A percentile compares a stretch with the other conserved stretches of the same genome.
These are phyloP conservation scores for Corythornis vintsioides DNA, from an alignment of 2,113 vertebrate species.

Conservation along the genomic window DNA sequence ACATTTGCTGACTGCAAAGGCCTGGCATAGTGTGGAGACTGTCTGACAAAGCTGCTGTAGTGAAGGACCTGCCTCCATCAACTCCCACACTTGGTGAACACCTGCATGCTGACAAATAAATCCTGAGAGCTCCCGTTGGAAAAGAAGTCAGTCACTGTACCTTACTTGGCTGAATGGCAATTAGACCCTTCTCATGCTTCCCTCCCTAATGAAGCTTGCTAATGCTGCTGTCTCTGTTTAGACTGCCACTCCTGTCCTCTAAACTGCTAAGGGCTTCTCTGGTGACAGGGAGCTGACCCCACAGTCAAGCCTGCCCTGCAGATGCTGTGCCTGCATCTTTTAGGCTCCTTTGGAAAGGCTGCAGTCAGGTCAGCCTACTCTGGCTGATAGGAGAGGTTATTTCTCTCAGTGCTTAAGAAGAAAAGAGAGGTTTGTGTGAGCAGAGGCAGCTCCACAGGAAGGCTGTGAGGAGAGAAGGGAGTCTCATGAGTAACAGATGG, in stretches of 20 bases:
- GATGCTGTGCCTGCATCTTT: not conserved
- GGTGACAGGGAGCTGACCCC: not conserved
- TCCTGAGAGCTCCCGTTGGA: slow-evolving; percentile 17
- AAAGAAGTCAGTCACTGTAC: not conserved
- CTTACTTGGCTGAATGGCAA: not conserved
- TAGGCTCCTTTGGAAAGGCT: not conserved
- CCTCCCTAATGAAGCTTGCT: not conserved
- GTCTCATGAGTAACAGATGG: slow-evolving; percentile 36
- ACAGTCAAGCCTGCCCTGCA: not conserved
- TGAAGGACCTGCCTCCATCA: not conserved
- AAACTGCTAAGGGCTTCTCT: not conserved
- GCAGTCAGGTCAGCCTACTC: not conserved
- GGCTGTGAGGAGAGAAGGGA: not conserved
- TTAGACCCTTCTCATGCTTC: not conserved
- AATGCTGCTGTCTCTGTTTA: not conserved
- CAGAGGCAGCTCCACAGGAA: not conserved
- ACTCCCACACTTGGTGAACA: not conserved
- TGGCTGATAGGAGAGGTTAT: not conserved
- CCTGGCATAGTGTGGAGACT: not conserved
- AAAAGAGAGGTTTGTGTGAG: not conserved
- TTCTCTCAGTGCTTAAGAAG: not conserved
- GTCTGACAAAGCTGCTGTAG: not conserved
- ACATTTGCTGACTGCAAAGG: slow-evolving; percentile 8
- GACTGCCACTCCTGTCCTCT: not conserved
- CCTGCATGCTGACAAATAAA: not conserved